These are phyloP conservation scores for Leptoteleia sp. DNA, from an alignment of 1,140 invertebrate species.

Conservation along the genomic window DNA sequence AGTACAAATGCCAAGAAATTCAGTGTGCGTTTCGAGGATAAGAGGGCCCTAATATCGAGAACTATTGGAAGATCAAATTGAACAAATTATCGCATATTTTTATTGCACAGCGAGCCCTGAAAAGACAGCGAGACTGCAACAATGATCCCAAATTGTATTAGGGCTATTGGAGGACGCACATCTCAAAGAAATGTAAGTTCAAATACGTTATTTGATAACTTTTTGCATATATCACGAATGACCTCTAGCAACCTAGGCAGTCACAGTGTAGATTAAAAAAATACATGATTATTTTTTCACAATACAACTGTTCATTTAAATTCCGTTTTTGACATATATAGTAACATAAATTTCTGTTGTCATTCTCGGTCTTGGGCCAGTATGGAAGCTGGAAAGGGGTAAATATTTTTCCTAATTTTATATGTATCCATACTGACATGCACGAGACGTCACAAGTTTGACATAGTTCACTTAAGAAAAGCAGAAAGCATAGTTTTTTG, in stretches of 20 bases:
- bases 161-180: constrained; percentile 67
- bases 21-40: no score
- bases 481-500: neutral
- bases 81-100: no score
- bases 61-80: no score
- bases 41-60: constrained; percentile 2
- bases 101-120: neutral
- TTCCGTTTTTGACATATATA: constrained; percentile 45
- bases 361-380: constrained; percentile 69
- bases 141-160: constrained; percentile 76
- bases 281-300: constrained; percentile 11
- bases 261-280: constrained; percentile 3
- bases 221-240: constrained; percentile 63
- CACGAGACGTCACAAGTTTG: constrained; percentile 16
- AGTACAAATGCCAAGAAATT: no score
- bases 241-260: constrained; percentile 69
- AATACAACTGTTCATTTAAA: neutral
- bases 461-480: no score
- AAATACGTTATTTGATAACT: constrained; percentile 19
- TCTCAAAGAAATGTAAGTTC: constrained; percentile 76
- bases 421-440: constrained; percentile 46
- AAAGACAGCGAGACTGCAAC: constrained; percentile 26
- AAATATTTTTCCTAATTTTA: constrained; percentile 71
- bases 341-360: constrained; percentile 64
- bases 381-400: constrained; percentile 79